Base-by-base conservation (phyloP, 2,113 vertebrate species). In the Phrynocephalus versicolor region DNA sequence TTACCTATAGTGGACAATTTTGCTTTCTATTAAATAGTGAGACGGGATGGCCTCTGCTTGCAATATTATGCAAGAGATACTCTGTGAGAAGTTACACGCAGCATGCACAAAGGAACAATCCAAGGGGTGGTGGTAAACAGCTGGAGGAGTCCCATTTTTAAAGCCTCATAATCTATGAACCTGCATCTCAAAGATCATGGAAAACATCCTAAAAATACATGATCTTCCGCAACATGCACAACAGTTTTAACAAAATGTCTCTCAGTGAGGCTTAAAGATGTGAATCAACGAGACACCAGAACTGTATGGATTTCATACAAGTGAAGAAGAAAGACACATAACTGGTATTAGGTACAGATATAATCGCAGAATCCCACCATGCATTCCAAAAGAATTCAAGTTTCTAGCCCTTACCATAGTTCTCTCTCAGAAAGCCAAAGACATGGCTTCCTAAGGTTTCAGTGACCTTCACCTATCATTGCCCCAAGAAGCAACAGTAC, bases 141-240 rank as follows among this genome's bases (percentile, higher is more conserved):
- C 84, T 80, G 77, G 78, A 74, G 60, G 73, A 39, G 65, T 77
- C 78, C 83, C 9, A n/a, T 51, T 85, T 69, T 65, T 81, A 65
- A 81, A 81, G n/a, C 23, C 58, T 74, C 41, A 7, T 69, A 37
- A 39, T 64, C 58, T 55, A 65, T 39, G 55, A 79, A 80, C 37
- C 73, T 27, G 35, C 23, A 73, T 55, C 84, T 81, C 73, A 65
- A 30, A 30, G 69, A 73, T 60, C 60, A 73, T 74, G 84, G 77
- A 81, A 80, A 86, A 86, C 39, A 86, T 86, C 60, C 70, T 74
- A n/a, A 81, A 80, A 35, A 85, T 51, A n/a, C 69, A 85, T 72
- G 37, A 51, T 35, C 45, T 21, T 39, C 78, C 74, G 67, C 57
- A 64, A 57, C 39, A 64, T 73, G 35, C n/a, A 37, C 37, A 58